These are phyloP conservation scores for Elanus axillaris DNA, from an alignment of 2,113 vertebrate species.

Conservation along the genomic window DNA sequence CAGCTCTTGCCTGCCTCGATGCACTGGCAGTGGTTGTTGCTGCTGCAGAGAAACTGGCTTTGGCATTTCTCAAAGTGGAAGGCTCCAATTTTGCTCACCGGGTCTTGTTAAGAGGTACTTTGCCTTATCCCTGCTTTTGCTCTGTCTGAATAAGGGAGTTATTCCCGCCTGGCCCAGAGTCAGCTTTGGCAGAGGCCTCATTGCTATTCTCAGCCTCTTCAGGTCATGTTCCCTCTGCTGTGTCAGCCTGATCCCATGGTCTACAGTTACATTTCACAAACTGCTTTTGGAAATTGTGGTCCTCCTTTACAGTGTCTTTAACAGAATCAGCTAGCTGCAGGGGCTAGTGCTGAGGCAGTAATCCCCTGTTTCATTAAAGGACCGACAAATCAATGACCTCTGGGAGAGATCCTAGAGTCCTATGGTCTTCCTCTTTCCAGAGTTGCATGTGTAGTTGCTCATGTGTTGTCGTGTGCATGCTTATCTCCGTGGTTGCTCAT, in stretches of 20 bases:
- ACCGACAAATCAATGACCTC: background rate
- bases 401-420: background rate
- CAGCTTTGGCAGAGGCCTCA: background rate
- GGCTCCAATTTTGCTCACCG: background rate
- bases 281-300: background rate
- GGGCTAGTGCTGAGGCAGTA: background rate
- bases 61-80: background rate
- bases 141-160: background rate
- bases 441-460: background rate
- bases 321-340: background rate
- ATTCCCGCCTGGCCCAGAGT: background rate
- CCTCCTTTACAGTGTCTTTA: background rate
- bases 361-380: background rate
- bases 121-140: background rate
- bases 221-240: background rate
- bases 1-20: background rate
- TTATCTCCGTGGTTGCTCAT: background rate
- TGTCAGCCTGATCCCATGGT: background rate
- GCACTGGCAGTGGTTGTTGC: background rate
- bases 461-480: background rate
- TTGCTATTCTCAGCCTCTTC: background rate
- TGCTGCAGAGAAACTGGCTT: background rate
- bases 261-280: background rate
- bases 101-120: background rate
- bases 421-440: background rate